Conservation (phyloP, 2,797 vertebrate species). For the Lacerta viridis region DNA sequence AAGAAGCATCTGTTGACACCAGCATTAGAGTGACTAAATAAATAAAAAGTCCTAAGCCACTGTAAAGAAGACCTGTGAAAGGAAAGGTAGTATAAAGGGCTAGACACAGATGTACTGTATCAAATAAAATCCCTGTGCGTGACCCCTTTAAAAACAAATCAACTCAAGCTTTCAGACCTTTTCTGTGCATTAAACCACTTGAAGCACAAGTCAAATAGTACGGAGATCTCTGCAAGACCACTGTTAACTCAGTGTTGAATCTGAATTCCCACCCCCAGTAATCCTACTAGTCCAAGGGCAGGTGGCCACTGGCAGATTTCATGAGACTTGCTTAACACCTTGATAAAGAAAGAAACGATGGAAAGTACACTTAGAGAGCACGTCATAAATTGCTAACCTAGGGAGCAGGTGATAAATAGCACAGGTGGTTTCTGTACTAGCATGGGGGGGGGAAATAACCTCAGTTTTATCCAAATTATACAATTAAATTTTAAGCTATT, state of each 20-base stretch:
- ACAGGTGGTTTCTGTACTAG: slow-evolving; percentile 62
- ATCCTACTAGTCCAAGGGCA: background rate
- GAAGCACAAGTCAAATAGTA: slow-evolving; percentile 37
- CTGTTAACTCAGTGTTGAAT: slow-evolving; percentile 48
- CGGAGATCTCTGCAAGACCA: slow-evolving; percentile 35
- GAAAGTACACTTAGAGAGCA: slow-evolving; percentile 47
- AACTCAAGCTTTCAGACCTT: slow-evolving; percentile 13
- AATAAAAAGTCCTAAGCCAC: slow-evolving; percentile 8
- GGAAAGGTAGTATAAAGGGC: slow-evolving; percentile 27
- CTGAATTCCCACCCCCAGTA: slow-evolving; percentile 30
- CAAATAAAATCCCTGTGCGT: slow-evolving; percentile 20
- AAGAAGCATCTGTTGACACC: background rate
- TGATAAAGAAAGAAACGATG: slow-evolving; percentile 63
- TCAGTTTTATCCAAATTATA: slow-evolving; percentile 60
- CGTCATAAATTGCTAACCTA: slow-evolving; percentile 51
- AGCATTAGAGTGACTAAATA: slow-evolving; percentile 15
- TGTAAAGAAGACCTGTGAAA: slow-evolving; percentile 33
- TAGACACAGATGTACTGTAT: background rate
- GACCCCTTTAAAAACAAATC: slow-evolving; percentile 52
- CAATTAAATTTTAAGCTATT: slow-evolving; percentile 9
- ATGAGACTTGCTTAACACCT: slow-evolving; percentile 55
- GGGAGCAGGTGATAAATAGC: slow-evolving; percentile 63
- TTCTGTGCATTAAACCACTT: slow-evolving; percentile 28
- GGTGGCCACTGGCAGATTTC: slow-evolving; percentile 20
- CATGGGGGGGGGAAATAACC: background rate